Base-by-base conservation (phyloP, 2,888 invertebrate species). In the Apamea epomidion region DNA sequence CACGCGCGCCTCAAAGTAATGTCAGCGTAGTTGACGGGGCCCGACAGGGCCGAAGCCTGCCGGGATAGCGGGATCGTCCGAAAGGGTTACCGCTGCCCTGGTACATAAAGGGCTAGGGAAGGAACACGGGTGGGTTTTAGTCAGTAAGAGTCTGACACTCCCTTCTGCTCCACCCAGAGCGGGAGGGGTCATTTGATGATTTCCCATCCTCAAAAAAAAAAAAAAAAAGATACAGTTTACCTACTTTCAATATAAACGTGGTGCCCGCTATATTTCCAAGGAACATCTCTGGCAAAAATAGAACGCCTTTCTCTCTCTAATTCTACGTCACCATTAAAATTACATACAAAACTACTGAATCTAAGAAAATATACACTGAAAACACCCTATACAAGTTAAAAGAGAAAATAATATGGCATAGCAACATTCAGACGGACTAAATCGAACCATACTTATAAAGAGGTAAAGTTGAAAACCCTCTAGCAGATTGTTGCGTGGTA, bases 341-440 rank as follows among this genome's bases (percentile, higher is more conserved):
- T 45, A 45, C 51, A 18, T 10, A 54, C 58, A 75, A 68, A 71
- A 82, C 69, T 69, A 82, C 51, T 73, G 42, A 75, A 45, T 76
- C 72, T 62, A 48, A 69, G 69, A 65, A 86, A 84, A 76, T 86
- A 76, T 75, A 78, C 45, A 78, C 82, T 78, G 29, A 69, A 74
- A 81, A 77, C n/a, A 68, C 32, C 42, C 14, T 70, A 62, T 70
- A 74, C 77, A 76, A 76, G 54, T 76, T 54, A 58, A 76, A 75
- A 32, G 37, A 78, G 78, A 80, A 84, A 78, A 87, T 83, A 58
- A 69, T 69, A 73, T 62, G 16, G 10, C 60, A 25, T 25, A 45
- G 32, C 18, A 81, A 48, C 6, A 29, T 12, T 42, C 1, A 4
- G 7, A 29, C 32, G 32, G 70, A 65, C 32, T 18, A 67, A 80